A percentile compares a stretch with the other conserved stretches of the same genome.
Conservation (phyloP, 2,888 invertebrate genomes). For the Rhodophaea formosa region DNA sequence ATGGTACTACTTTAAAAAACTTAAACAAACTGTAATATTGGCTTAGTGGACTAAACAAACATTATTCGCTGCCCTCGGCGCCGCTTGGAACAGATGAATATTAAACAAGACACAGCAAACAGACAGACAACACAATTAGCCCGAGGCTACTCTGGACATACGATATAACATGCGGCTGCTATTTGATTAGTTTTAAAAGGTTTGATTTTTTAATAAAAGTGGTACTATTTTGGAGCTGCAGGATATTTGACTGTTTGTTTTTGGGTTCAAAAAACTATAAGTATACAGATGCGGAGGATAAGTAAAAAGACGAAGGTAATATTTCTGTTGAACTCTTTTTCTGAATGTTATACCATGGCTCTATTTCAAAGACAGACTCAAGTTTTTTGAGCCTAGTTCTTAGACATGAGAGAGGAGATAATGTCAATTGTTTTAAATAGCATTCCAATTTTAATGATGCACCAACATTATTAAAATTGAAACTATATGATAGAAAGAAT, state of each 20-base stretch:
- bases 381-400: too few species aligned
- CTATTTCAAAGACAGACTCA: too few species aligned
- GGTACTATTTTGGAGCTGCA: neutral
- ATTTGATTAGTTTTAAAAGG: constrained; percentile 35
- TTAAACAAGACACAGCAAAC: constrained; percentile 53
- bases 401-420: too few species aligned
- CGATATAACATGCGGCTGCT: constrained; percentile 36
- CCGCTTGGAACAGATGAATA: constrained; percentile 47
- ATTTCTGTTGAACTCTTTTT: too few species aligned
- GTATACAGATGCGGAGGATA: too few species aligned
- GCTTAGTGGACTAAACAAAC: constrained; percentile 60
- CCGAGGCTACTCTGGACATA: constrained; percentile 49
- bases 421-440: too few species aligned
- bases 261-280: neutral
- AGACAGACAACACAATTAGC: constrained; percentile 66
- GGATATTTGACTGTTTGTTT: neutral
- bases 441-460: too few species aligned
- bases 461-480: too few species aligned
- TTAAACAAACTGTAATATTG: constrained; percentile 57
- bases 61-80: constrained; percentile 45
- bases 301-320: too few species aligned
- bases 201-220: constrained; percentile 19
- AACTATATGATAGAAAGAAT: too few species aligned
- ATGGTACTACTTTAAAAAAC: constrained; percentile 51
- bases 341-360: too few species aligned